These are phyloP conservation scores for Amblyopsis rosae DNA, from an alignment of 2,113 vertebrate genomes.

Conservation along the genomic window DNA sequence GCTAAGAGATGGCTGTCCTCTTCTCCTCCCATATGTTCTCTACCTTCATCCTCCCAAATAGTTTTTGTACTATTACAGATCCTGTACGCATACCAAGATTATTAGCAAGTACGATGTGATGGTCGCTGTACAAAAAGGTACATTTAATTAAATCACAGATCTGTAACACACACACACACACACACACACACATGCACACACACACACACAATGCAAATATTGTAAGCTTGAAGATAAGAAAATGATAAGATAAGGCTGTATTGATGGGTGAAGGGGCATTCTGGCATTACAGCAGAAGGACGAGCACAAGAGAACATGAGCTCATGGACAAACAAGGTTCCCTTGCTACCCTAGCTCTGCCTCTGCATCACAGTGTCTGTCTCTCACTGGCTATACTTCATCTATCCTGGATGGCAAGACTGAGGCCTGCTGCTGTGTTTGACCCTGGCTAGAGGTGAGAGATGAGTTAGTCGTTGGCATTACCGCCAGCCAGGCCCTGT, in stretches of 20 bases:
- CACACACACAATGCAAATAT: not conserved
- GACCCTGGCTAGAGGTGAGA: constrained; percentile 38
- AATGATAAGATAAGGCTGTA: too few relatives aligned
- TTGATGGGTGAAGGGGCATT: too few relatives aligned
- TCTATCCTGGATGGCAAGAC: constrained; percentile 4
- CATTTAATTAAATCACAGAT: not conserved
- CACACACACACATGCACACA: not conserved
- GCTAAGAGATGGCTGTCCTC: constrained; percentile 48
- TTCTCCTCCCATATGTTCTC: constrained; percentile 17
- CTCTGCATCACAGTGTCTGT: not conserved
- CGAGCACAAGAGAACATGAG: too few relatives aligned
- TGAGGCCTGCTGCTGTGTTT: constrained; percentile 12
- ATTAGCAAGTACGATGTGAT: too few relatives aligned
- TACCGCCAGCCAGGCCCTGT: constrained; percentile 27
- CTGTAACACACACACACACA: not conserved
- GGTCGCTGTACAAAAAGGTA: constrained; percentile 2
- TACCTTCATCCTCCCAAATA: not conserved
- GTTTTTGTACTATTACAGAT: not conserved
- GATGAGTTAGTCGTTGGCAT: constrained; percentile 51
- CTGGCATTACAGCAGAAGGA: too few relatives aligned
- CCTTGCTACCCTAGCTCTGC: not conserved
- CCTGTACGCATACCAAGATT: too few relatives aligned
- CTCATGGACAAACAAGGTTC: too few relatives aligned
- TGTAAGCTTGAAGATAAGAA: too few relatives aligned
- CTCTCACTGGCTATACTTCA: too few relatives aligned